phyloP scores from a whole-genome alignment of 2,797 vertebrate genomes.

The Pipistrellus pygmaeus region DNA sequence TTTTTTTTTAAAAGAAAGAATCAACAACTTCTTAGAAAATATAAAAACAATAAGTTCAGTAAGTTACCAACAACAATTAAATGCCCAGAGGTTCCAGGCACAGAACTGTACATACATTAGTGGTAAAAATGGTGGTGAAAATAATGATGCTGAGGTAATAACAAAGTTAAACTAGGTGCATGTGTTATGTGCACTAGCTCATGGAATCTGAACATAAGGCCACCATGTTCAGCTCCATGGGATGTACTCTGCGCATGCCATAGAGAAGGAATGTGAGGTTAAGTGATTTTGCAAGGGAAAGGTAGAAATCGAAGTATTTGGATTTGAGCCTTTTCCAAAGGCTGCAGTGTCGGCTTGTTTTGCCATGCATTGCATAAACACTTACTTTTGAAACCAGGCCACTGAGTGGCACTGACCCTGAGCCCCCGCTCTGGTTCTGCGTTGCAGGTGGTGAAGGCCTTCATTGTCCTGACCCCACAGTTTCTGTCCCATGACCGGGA shows the following conservation, averaged over 20 bases:
- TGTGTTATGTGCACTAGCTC: neutral
- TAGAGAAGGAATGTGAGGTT: neutral
- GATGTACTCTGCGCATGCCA: neutral
- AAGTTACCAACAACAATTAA: too few species aligned
- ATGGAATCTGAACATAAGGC: neutral
- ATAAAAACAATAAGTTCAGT: too few species aligned
- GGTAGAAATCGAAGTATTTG: neutral
- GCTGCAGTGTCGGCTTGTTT: neutral
- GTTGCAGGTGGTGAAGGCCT: slow-evolving; percentile 92
- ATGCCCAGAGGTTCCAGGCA: too few species aligned
- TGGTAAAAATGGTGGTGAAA: too few species aligned
- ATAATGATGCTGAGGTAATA: neutral
- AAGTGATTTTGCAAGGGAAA: neutral
- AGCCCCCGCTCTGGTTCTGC: neutral
- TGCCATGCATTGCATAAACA: neutral
- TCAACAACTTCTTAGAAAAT: too few species aligned
- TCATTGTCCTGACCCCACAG: slow-evolving; percentile 87
- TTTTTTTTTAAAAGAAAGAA: too few species aligned
- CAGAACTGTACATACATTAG: too few species aligned
- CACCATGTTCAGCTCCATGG: neutral
- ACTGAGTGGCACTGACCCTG: neutral
- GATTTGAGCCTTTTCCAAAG: neutral
- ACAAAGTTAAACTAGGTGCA: neutral
- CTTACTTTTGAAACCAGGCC: neutral
- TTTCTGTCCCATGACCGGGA: slow-evolving; percentile 83